Percentiles rank a stretch among this genome's conserved stretches.
These are phyloP conservation scores for Drosophila albomicans DNA, from an alignment of 1,140 invertebrate genomes.

Conservation along the genomic window DNA sequence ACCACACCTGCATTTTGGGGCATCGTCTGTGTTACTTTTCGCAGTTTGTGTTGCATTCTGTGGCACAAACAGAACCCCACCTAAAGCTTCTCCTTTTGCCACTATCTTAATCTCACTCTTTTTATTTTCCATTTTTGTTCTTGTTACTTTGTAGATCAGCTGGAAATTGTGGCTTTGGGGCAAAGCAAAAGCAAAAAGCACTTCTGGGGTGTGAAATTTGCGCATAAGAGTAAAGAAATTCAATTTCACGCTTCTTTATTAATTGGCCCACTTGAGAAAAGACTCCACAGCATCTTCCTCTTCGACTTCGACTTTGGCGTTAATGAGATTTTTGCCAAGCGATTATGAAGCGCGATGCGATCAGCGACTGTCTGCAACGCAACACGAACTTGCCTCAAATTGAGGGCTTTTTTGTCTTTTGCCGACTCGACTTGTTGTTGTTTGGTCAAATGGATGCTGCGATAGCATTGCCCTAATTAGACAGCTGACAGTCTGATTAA, in stretches of 20 bases:
- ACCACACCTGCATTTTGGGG: conserved; percentile 74
- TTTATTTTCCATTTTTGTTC: neutral
- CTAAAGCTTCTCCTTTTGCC: neutral
- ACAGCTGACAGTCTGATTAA: conserved; percentile 41
- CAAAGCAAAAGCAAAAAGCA: neutral
- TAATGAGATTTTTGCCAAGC: conserved; percentile 77
- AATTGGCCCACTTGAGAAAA: conserved; percentile 73
- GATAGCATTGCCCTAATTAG: conserved; percentile 49
- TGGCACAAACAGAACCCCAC: neutral
- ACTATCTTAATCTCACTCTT: conserved; percentile 19
- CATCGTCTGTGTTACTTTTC: conserved; percentile 59
- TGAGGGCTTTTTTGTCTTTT: conserved; percentile 17
- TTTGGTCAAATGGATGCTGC: conserved; percentile 4
- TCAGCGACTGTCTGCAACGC: neutral
- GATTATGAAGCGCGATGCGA: conserved; percentile 51
- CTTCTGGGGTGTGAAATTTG: conserved; percentile 73
- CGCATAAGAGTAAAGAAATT: conserved; percentile 64
- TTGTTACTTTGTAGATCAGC: conserved; percentile 30
- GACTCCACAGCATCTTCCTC: conserved; percentile 9
- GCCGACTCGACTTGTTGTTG: conserved; percentile 30
- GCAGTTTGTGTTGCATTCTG: conserved; percentile 39
- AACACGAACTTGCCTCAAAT: conserved; percentile 23
- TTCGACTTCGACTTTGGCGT: conserved; percentile 39
- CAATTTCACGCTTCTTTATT: conserved; percentile 84
- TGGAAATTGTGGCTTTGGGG: conserved; percentile 21